Percentiles rank a stretch among this genome's conserved stretches.
Evolutionary conservation across 2,113 vertebrate genomes (phyloP).

Genomic region (Todiramphus saurophagus): DNA sequence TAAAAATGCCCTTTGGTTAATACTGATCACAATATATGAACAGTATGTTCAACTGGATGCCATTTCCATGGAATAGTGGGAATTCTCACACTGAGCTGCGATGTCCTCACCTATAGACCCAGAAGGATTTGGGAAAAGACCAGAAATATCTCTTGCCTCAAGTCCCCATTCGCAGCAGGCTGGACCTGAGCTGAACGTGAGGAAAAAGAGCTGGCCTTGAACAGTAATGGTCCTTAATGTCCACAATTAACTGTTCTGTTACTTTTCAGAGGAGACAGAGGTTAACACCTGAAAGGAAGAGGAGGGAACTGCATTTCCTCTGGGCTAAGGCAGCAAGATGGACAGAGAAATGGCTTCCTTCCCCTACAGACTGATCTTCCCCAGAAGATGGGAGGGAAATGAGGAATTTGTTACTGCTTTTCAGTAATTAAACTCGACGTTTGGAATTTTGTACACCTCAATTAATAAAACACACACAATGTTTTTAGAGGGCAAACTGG

Average conservation of each 20-base stretch:
- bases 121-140: background rate
- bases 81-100: background rate
- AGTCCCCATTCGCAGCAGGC: background rate
- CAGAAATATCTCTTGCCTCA: background rate
- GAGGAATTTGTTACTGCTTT: background rate
- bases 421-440: background rate
- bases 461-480: background rate
- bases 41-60: background rate
- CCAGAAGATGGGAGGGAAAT: background rate
- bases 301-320: background rate
- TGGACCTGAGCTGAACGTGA: background rate
- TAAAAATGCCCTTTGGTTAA: constrained; percentile 22
- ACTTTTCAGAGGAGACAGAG: background rate
- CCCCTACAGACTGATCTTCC: background rate
- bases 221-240: no score
- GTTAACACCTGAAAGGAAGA: background rate
- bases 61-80: background rate
- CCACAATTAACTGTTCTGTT: background rate
- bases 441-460: background rate
- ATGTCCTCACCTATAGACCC: background rate
- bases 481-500: background rate
- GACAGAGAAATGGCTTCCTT: background rate
- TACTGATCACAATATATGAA: background rate
- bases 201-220: background rate
- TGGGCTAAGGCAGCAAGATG: background rate